A percentile compares a stretch with the other conserved stretches of the same genome.
phyloP scores from a whole-genome alignment of 2,113 vertebrate species.

The Petromus typicus region DNA sequence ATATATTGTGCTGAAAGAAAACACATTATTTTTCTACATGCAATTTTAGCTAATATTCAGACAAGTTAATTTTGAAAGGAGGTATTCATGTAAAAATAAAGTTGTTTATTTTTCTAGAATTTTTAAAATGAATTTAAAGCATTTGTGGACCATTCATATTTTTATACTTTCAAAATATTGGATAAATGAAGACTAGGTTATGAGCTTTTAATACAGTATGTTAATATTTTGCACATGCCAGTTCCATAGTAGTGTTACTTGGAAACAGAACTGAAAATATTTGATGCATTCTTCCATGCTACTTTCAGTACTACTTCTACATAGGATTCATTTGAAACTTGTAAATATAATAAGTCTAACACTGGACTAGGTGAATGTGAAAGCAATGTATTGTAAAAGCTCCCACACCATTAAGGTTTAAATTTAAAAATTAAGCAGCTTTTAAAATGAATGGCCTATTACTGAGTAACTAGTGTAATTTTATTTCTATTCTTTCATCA shows the following conservation, averaged over 20 bases:
- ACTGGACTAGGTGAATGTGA: background rate
- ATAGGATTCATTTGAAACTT: background rate
- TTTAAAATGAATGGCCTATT: background rate
- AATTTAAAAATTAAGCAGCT: background rate
- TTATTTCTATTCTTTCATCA: slow-evolving; percentile 20
- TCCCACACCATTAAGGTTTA: slow-evolving; percentile 1
- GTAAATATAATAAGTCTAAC: background rate
- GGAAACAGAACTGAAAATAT: background rate
- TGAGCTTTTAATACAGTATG: background rate
- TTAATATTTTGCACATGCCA: background rate
- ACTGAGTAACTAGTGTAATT: background rate
- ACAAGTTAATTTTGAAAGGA: background rate
- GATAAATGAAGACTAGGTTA: background rate
- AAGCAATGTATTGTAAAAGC: background rate
- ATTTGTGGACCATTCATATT: background rate
- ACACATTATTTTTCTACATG: background rate
- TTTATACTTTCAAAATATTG: background rate
- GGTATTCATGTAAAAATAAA: background rate
- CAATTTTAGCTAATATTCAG: background rate
- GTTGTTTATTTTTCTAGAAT: background rate
- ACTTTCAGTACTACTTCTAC: background rate
- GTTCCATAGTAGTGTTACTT: background rate
- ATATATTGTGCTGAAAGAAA: background rate
- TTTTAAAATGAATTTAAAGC: background rate
- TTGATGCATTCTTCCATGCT: background rate